A percentile compares a stretch with the other conserved stretches of the same genome.
These are phyloP conservation scores for Falco rusticolus DNA, from an alignment of 2,797 vertebrate genomes.

Conservation along the genomic window DNA sequence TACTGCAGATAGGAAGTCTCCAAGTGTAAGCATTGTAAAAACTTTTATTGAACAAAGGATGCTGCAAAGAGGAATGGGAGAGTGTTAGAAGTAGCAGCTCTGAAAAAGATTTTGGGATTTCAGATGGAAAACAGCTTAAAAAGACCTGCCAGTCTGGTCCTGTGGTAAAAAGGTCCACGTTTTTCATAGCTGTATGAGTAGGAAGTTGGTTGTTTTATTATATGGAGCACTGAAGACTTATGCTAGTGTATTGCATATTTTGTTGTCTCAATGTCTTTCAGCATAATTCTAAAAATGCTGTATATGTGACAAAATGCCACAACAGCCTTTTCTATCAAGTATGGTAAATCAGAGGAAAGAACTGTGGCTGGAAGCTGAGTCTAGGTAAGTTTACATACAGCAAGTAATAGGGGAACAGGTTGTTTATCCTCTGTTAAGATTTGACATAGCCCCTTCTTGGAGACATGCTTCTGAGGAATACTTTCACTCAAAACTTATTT, in stretches of 20 bases:
- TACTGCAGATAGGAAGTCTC: not conserved
- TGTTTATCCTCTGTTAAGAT: not conserved
- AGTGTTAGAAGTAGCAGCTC: not conserved
- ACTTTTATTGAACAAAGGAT: not conserved
- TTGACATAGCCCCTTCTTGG: not conserved
- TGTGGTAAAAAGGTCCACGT: not conserved
- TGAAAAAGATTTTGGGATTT: not conserved
- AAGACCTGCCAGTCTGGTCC: not conserved
- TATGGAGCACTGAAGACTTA: not conserved
- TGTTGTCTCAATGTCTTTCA: not conserved
- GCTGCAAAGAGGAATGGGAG: not conserved
- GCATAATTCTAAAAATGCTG: not conserved
- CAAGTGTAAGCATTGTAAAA: not conserved
- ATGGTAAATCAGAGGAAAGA: not conserved
- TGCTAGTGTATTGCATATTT: not conserved
- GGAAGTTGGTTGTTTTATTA: not conserved
- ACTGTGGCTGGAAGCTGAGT: not conserved
- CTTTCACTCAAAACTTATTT: not conserved
- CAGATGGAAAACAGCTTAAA: not conserved
- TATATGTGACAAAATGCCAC: not conserved
- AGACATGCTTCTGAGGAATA: not conserved
- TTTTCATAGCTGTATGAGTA: not conserved
- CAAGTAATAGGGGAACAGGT: not conserved
- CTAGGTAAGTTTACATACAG: not conserved
- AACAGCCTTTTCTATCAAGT: not conserved